Conservation (phyloP, 2,888 invertebrate species). For the Dinocampus coccinellae region DNA sequence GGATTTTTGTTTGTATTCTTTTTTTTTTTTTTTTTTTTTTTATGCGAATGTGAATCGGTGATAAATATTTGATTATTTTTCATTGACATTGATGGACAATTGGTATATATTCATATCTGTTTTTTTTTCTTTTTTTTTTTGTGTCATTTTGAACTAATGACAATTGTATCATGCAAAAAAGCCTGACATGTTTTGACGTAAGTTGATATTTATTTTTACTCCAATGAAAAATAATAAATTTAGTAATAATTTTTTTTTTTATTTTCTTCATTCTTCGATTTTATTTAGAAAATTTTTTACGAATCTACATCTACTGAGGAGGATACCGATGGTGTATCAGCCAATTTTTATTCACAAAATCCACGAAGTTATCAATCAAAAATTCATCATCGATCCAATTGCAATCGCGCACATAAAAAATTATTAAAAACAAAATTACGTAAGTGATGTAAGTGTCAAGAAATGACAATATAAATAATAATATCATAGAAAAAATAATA, state of each 20-base stretch:
- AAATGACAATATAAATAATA: neutral
- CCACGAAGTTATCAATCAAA: constrained; percentile 34
- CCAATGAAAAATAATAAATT: neutral
- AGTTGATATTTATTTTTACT: constrained; percentile 40
- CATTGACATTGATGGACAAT: neutral
- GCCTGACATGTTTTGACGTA: constrained; percentile 53
- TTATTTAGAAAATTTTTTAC: constrained; percentile 48
- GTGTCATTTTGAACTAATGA: constrained; percentile 44
- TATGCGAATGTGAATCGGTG: neutral
- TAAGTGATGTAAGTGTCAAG: constrained; percentile 63
- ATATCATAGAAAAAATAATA: neutral
- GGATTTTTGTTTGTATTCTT: constrained; percentile 37
- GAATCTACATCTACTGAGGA: constrained; percentile 48
- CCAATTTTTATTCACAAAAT: constrained; percentile 54
- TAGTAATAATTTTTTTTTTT: neutral
- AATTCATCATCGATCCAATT: neutral
- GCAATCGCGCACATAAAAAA: neutral
- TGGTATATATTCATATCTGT: neutral
- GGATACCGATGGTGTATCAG: constrained; percentile 46
- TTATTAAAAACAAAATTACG: constrained; percentile 55
- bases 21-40: constrained; percentile 26
- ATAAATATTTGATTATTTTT: neutral
- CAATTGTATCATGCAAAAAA: constrained; percentile 58
- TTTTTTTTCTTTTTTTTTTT: too few species aligned
- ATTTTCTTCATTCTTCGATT: neutral